Conservation (phyloP, 2,797 vertebrate genomes). For the Pipistrellus kuhlii region DNA sequence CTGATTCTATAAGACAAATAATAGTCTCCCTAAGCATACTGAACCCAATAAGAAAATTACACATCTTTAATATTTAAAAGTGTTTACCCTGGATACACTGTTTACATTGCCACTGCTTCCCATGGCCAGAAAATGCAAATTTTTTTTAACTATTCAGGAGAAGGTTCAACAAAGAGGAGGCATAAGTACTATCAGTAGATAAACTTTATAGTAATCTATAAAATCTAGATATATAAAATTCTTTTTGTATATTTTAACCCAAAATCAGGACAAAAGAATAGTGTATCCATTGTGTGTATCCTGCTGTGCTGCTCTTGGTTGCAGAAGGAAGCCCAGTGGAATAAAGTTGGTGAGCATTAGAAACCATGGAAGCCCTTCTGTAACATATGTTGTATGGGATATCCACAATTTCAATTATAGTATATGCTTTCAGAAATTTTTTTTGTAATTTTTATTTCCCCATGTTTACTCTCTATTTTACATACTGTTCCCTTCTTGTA, state of each 20-base stretch:
- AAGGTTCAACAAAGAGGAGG: background rate
- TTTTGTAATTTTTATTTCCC: constrained; percentile 39
- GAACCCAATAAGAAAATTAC: constrained; percentile 28
- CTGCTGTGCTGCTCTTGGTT: background rate
- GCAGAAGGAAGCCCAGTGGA: background rate
- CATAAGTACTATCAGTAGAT: background rate
- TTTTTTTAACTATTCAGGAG: background rate
- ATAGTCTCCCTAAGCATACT: constrained; percentile 24
- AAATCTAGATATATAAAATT: constrained; percentile 12
- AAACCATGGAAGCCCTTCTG: background rate
- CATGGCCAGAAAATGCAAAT: background rate
- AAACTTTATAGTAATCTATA: background rate
- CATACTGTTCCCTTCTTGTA: background rate
- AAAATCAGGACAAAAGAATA: background rate
- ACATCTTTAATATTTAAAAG: constrained; percentile 58
- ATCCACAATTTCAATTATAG: background rate
- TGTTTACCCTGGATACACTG: background rate
- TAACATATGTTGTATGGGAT: background rate
- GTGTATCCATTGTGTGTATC: background rate
- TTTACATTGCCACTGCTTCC: constrained; percentile 2
- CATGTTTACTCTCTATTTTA: constrained; percentile 12
- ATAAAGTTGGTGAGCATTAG: constrained; percentile 36
- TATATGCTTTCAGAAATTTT: background rate
- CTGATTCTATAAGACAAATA: constrained; percentile 55
- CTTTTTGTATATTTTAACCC: background rate